phyloP scores from a whole-genome alignment of 2,888 invertebrate species.

The Allolobophora icterica region DNA sequence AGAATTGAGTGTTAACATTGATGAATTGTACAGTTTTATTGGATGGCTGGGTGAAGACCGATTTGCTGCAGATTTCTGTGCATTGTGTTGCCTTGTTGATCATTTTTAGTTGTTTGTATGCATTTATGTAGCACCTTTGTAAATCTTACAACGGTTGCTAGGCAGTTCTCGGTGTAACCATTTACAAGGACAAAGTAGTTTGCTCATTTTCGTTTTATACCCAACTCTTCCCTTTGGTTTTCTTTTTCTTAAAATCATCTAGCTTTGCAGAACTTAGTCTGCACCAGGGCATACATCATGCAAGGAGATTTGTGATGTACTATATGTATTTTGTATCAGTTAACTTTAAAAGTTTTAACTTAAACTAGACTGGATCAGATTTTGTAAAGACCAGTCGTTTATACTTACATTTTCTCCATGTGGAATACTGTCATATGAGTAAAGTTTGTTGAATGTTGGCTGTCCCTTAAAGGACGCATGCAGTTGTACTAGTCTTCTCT shows the following conservation, averaged over 20 bases:
- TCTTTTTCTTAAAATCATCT: too few species aligned
- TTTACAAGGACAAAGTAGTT: background rate
- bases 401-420: background rate
- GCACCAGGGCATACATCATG: background rate
- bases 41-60: background rate
- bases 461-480: background rate
- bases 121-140: background rate
- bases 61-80: background rate
- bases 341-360: too few species aligned
- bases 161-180: background rate
- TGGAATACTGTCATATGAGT: background rate
- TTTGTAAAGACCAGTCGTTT: background rate
- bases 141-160: background rate
- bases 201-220: background rate
- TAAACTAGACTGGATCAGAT: too few species aligned
- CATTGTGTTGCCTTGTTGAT: background rate
- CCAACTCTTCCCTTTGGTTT: too few species aligned
- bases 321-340: too few species aligned
- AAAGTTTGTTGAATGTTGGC: too few species aligned
- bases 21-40: background rate
- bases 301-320: background rate
- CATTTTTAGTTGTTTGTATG: background rate
- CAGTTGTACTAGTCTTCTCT: conserved; percentile 10
- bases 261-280: background rate
- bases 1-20: background rate